These are phyloP conservation scores for Xylocopa sonorina DNA, from an alignment of 1,140 invertebrate species.

Conservation along the genomic window DNA sequence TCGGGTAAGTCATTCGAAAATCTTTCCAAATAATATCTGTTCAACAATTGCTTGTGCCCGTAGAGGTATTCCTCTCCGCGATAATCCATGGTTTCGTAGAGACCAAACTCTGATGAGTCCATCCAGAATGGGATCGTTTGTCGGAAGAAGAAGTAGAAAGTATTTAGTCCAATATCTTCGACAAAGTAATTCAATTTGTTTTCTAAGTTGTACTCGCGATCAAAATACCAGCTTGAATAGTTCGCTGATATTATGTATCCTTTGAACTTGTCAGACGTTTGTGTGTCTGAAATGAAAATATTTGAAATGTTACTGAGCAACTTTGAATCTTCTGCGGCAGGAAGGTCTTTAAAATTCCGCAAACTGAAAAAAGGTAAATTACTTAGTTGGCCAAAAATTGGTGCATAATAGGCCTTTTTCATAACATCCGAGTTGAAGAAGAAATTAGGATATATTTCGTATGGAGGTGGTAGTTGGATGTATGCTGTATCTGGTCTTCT, in stretches of 20 bases:
- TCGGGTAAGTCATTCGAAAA: slow-evolving; percentile 70
- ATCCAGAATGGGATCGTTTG: slow-evolving; percentile 82
- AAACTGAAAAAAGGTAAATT: slow-evolving; percentile 27
- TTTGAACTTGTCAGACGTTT: slow-evolving; percentile 35
- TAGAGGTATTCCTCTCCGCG: slow-evolving; percentile 75
- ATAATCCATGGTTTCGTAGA: slow-evolving; percentile 38
- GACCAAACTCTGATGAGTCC: slow-evolving; percentile 71
- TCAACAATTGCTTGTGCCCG: slow-evolving; percentile 70
- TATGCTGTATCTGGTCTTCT: slow-evolving; percentile 83
- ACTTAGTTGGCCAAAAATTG: slow-evolving; percentile 64
- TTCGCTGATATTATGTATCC: slow-evolving; percentile 79
- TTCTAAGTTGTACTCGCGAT: slow-evolving; percentile 79
- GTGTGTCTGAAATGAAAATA: slow-evolving; percentile 39
- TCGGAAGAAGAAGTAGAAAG: slow-evolving; percentile 84
- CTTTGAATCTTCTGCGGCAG: too few species aligned
- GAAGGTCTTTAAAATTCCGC: too few species aligned
- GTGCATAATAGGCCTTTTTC: slow-evolving; percentile 70
- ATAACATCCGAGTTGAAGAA: slow-evolving; percentile 82
- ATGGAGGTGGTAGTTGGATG: slow-evolving; percentile 84
- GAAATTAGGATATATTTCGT: slow-evolving; percentile 85
- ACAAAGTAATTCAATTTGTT: slow-evolving; percentile 85
- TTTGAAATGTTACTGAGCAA: too few species aligned
- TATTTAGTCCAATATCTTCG: slow-evolving; percentile 87
- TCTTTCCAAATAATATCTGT: slow-evolving; percentile 74
- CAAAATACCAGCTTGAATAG: slow-evolving; percentile 81